phyloP scores from a whole-genome alignment of 2,113 vertebrate species.

The Alligator sinensis region DNA sequence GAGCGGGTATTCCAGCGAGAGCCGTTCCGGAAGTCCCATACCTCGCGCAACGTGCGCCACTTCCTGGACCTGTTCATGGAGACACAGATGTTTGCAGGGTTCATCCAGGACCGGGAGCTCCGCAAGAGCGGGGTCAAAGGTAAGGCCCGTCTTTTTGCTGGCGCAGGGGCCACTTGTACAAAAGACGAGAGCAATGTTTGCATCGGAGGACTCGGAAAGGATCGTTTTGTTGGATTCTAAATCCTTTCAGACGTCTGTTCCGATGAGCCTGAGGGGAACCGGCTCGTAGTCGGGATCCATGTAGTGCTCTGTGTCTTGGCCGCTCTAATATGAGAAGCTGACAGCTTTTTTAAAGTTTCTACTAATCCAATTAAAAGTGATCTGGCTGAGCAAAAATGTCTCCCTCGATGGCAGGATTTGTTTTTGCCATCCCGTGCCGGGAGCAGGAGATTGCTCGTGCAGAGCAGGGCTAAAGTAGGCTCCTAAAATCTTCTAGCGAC shows the following conservation, averaged over 20 bases:
- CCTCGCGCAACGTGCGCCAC: slow-evolving; percentile 88
- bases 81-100: slow-evolving; percentile 98
- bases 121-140: slow-evolving; percentile 89
- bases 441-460: background rate
- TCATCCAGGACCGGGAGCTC: slow-evolving; percentile 96
- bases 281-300: background rate
- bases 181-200: background rate
- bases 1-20: slow-evolving; percentile 90
- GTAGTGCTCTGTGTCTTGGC: background rate
- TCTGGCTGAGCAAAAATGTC: background rate
- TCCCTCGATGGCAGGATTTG: background rate
- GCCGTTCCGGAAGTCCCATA: slow-evolving; percentile 90
- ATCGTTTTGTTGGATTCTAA: background rate
- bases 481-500: background rate
- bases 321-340: background rate
- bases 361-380: background rate
- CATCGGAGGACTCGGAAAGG: background rate
- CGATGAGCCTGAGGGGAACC: background rate
- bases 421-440: background rate
- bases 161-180: background rate
- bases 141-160: slow-evolving; percentile 47
- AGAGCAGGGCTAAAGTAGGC: background rate
- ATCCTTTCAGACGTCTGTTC: background rate
- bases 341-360: background rate
- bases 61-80: slow-evolving; percentile 98